phyloP scores from a whole-genome alignment of 2,797 vertebrate species.

The Miichthys miiuy region DNA sequence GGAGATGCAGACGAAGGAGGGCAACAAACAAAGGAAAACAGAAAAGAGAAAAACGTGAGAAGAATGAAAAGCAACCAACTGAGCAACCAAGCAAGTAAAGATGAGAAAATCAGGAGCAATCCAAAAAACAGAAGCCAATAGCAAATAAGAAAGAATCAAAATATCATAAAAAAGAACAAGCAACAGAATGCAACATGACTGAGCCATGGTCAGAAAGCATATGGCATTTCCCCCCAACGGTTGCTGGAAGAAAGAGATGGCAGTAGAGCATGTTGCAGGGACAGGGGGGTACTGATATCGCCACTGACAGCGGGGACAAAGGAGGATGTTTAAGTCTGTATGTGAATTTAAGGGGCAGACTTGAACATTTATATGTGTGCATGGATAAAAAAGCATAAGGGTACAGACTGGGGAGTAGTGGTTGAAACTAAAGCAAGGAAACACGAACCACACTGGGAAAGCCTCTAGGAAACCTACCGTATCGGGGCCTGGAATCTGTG shows the following conservation, averaged over 20 bases:
- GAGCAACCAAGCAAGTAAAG: slow-evolving; percentile 81
- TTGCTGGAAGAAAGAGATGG: slow-evolving; percentile 82
- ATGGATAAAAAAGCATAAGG: slow-evolving; percentile 68
- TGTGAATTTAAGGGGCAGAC: slow-evolving; percentile 68
- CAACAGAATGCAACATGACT: slow-evolving; percentile 84
- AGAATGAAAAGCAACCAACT: slow-evolving; percentile 83
- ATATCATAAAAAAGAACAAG: slow-evolving; percentile 79
- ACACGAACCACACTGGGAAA: slow-evolving; percentile 60
- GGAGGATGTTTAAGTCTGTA: slow-evolving; percentile 77
- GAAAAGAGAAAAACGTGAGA: slow-evolving; percentile 85
- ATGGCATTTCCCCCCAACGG: slow-evolving; percentile 78
- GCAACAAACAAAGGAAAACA: slow-evolving; percentile 85
- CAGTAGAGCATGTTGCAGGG: slow-evolving; percentile 82
- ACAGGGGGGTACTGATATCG: slow-evolving; percentile 48
- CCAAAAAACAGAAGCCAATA: slow-evolving; percentile 77
- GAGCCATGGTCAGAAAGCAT: slow-evolving; percentile 80
- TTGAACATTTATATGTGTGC: slow-evolving; percentile 75
- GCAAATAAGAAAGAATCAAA: slow-evolving; percentile 83
- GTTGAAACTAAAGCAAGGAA: slow-evolving; percentile 53
- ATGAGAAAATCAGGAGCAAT: slow-evolving; percentile 84
- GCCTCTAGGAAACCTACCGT: slow-evolving; percentile 31
- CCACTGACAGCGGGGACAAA: slow-evolving; percentile 67
- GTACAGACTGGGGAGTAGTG: slow-evolving; percentile 62
- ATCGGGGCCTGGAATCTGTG: slow-evolving; percentile 47
- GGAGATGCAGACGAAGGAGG: slow-evolving; percentile 76